These are phyloP conservation scores for Entomobrya multifasciata DNA, from an alignment of 2,888 invertebrate genomes.

Conservation along the genomic window DNA sequence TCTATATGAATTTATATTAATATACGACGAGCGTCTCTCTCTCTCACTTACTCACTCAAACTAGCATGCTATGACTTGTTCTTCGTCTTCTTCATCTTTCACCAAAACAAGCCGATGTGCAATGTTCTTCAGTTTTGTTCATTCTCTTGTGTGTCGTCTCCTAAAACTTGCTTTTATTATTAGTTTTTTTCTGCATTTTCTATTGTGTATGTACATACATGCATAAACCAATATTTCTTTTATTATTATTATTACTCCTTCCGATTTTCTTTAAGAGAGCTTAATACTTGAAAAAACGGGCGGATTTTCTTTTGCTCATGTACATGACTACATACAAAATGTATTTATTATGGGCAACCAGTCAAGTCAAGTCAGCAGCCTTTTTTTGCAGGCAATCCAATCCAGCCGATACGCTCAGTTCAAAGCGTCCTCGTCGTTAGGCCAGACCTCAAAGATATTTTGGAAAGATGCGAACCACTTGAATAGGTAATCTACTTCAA, in stretches of 20 bases:
- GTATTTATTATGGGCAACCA: no score
- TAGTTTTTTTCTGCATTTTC: slow-evolving; percentile 66
- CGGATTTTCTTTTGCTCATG: slow-evolving; percentile 59
- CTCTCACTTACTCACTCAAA: background rate
- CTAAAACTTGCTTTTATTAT: no score
- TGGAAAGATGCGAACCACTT: slow-evolving; percentile 51
- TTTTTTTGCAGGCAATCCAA: slow-evolving; percentile 50
- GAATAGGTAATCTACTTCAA: slow-evolving; percentile 57
- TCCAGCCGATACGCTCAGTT: no score
- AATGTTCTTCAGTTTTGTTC: no score
- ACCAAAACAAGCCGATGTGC: slow-evolving; percentile 43
- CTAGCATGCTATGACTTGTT: slow-evolving; percentile 55
- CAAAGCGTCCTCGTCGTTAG: no score
- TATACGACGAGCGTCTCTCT: slow-evolving; percentile 72
- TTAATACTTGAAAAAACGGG: slow-evolving; percentile 55
- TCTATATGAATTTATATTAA: slow-evolving; percentile 77
- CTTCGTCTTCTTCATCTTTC: slow-evolving; percentile 36
- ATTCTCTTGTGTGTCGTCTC: no score
- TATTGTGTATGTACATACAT: slow-evolving; percentile 60
- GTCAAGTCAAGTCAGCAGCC: no score
- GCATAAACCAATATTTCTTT: slow-evolving; percentile 70
- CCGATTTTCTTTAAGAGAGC: slow-evolving; percentile 68
- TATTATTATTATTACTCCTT: slow-evolving; percentile 71
- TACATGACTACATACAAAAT: no score
- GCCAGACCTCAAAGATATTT: slow-evolving; percentile 16